phyloP scores from a whole-genome alignment of 2,113 vertebrate genomes.

The Proterorhinus semilunaris region DNA sequence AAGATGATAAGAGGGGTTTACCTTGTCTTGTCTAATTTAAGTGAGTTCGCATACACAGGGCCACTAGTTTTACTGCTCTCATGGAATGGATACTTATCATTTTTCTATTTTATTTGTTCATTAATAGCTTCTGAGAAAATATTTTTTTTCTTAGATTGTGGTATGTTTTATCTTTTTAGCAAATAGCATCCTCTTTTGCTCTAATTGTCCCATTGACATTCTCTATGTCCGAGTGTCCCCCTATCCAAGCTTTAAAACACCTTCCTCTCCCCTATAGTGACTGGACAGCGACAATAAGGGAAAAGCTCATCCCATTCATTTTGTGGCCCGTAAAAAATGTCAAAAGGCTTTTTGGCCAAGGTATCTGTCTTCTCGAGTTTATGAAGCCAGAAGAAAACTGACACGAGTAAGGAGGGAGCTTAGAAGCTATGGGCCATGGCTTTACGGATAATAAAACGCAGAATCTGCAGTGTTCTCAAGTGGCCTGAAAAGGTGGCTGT shows the following conservation, averaged over 20 bases:
- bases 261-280: not conserved
- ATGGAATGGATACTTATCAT: no score
- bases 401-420: not conserved
- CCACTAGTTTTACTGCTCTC: no score
- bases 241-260: not conserved
- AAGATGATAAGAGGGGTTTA: no score
- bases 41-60: no score
- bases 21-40: no score
- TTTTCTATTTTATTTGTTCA: no score
- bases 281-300: not conserved
- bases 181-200: not conserved
- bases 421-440: not conserved
- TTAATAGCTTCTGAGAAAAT: no score
- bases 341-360: not conserved
- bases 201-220: not conserved
- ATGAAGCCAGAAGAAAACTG: slow-evolving; percentile 7
- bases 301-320: not conserved
- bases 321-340: slow-evolving; percentile 1
- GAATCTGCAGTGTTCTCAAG: not conserved
- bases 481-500: not conserved
- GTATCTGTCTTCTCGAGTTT: not conserved
- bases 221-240: not conserved
- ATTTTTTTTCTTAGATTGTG: no score
- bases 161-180: no score
- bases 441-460: not conserved